These are phyloP conservation scores for Portunus trituberculatus DNA, from an alignment of 1,140 invertebrate genomes.

Conservation along the genomic window DNA sequence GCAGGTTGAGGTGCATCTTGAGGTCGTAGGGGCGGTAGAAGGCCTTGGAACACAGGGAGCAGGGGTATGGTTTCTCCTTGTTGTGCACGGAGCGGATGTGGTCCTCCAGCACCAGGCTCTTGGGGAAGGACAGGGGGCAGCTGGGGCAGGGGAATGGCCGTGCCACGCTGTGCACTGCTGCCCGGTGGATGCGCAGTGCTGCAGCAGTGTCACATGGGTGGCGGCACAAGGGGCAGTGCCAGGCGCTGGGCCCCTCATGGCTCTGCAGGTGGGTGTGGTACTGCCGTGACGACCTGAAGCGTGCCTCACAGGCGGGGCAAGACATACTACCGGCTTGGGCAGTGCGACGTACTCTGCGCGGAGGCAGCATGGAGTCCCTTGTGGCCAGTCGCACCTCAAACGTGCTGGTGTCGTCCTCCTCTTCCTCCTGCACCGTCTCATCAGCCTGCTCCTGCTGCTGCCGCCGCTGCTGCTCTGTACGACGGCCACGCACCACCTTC, in stretches of 20 bases:
- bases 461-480: background rate
- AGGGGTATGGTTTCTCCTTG: constrained; percentile 71
- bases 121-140: constrained; percentile 69
- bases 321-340: constrained; percentile 26
- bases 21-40: constrained; percentile 79
- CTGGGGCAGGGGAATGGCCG: constrained; percentile 66
- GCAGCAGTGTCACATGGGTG: constrained; percentile 52
- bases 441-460: background rate
- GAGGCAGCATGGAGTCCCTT: constrained; percentile 72
- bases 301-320: constrained; percentile 66
- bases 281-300: constrained; percentile 56
- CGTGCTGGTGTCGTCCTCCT: constrained; percentile 18
- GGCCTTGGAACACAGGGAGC: constrained; percentile 77
- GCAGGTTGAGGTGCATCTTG: constrained; percentile 82
- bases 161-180: constrained; percentile 50
- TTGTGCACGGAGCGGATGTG: constrained; percentile 73
- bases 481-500: background rate
- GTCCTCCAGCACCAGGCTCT: constrained; percentile 68
- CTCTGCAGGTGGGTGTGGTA: constrained; percentile 64
- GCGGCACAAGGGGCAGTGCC: constrained; percentile 67
- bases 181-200: constrained; percentile 56
- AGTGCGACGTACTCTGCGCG: constrained; percentile 55
- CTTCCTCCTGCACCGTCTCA: background rate
- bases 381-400: constrained; percentile 74
- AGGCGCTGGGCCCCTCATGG: constrained; percentile 45